Evolutionary conservation across 1,140 invertebrate species (phyloP), one percentile per base, ranked within the genome.

Genomic region (Spodoptera litura): DNA sequence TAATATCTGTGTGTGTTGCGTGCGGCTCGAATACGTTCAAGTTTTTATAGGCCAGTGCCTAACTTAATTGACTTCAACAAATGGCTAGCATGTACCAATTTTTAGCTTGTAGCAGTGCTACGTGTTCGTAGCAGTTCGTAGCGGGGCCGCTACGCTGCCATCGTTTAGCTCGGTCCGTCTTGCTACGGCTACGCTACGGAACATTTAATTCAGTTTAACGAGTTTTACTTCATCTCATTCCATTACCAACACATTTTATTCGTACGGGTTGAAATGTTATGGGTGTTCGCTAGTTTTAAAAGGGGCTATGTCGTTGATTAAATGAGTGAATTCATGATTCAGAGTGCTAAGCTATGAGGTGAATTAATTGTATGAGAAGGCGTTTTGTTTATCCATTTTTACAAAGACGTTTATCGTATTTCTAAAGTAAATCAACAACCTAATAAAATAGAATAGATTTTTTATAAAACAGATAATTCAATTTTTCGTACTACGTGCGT

Each of bases 1-100:
- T 87, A 82, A 83, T 85, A 86, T 85, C 68, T 52, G 64, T 74
- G 58, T 81, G 52, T 52, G 72, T 70, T 70, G 35, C 53, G 52
- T 78, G 68, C 53, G 52, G 31, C 68, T 71, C 68, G 68, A 71
- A 71, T 71, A 71, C 51, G 52, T 71, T 55, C 52, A 71, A 71
- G 31, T 74, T 70, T 61, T 74, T 74, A 74, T 56, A 73, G 71
- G 53, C 35, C 56, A 74, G 71, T 74, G 61, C 15, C 56, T 25
- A 20, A 25, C 56, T 78, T 71, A 78, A 78, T 71, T 61, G 68
- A 78, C 66, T 78, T 78, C 31, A 78, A 71, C 68, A 71, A 78
- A 78, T 71, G 53, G 66, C 27, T 11, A 35, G 20, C 76, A 51
- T 78, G 64, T 61, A 78, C 56, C 76, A 78, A 78, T 78, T 78